Conservation (phyloP, 2,888 invertebrate species). For the Leucoma salicis region DNA sequence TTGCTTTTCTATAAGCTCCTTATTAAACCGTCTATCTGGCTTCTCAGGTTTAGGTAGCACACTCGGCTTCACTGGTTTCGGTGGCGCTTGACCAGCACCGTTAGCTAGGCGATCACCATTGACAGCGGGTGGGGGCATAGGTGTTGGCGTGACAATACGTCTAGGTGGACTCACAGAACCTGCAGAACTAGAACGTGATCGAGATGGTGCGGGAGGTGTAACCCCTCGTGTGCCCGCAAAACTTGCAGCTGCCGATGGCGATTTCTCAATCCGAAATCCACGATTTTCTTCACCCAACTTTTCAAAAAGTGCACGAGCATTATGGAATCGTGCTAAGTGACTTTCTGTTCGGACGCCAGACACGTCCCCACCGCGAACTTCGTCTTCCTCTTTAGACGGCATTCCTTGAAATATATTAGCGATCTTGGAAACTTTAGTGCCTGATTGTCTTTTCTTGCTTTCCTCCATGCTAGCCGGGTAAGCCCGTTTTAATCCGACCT, state of each 20-base stretch:
- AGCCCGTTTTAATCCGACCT: conserved; percentile 78
- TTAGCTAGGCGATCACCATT: conserved; percentile 71
- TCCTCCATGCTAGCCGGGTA: conserved; percentile 85
- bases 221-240: conserved; percentile 80
- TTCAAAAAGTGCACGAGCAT: conserved; percentile 94
- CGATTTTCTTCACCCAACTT: conserved; percentile 91
- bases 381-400: conserved; percentile 81
- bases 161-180: conserved; percentile 83
- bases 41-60: conserved; percentile 89
- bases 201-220: conserved; percentile 77
- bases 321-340: conserved; percentile 94
- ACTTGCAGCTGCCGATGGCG: conserved; percentile 78
- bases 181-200: conserved; percentile 86
- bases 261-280: conserved; percentile 82
- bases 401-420: conserved; percentile 94
- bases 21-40: conserved; percentile 91
- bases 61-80: conserved; percentile 78
- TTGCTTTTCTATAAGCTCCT: conserved; percentile 94
- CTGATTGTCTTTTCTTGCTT: conserved; percentile 84
- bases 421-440: conserved; percentile 94
- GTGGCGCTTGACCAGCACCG: conserved; percentile 70
- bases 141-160: conserved; percentile 78
- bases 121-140: conserved; percentile 64
- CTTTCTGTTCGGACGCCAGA: conserved; percentile 93
- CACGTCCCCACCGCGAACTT: conserved; percentile 81